Conservation (phyloP, 2,888 invertebrate genomes). For the Keiferia lycopersicella region DNA sequence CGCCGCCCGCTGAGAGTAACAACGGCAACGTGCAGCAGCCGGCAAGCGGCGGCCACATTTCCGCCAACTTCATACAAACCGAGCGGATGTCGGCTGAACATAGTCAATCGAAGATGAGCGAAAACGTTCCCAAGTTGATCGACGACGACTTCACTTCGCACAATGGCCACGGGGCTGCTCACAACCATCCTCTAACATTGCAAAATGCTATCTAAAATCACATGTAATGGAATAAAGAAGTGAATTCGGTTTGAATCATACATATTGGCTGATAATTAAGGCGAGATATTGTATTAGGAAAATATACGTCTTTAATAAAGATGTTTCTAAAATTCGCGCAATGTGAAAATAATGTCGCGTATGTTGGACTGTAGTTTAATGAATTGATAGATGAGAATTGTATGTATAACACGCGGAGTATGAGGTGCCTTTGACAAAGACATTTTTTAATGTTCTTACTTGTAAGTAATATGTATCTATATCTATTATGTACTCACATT, state of each 20-base stretch:
- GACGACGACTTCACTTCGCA: constrained; percentile 73
- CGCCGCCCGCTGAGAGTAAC: constrained; percentile 45
- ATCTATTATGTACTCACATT: too few species aligned
- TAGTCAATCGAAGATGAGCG: constrained; percentile 49
- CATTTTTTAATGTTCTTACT: constrained; percentile 28
- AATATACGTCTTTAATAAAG: neutral
- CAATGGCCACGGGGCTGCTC: constrained; percentile 62
- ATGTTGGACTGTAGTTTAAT: neutral
- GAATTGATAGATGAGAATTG: neutral
- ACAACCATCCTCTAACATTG: constrained; percentile 66
- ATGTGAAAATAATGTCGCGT: neutral
- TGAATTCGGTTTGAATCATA: constrained; percentile 51
- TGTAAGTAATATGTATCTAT: too few species aligned
- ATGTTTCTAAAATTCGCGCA: constrained; percentile 4
- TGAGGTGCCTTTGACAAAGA: constrained; percentile 34
- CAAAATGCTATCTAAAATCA: constrained; percentile 68
- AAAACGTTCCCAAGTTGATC: constrained; percentile 45
- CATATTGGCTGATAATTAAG: constrained; percentile 57
- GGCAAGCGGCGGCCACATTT: constrained; percentile 54
- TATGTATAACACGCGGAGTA: constrained; percentile 15
- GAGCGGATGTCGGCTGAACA: constrained; percentile 56
- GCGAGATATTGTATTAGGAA: neutral
- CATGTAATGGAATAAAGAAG: constrained; percentile 43
- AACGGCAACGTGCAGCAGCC: constrained; percentile 55
- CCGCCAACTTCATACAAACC: constrained; percentile 67